Evolutionary conservation across 2,888 invertebrate genomes (phyloP), one percentile per base, ranked within the genome.

Genomic region (Ophraella communa): DNA sequence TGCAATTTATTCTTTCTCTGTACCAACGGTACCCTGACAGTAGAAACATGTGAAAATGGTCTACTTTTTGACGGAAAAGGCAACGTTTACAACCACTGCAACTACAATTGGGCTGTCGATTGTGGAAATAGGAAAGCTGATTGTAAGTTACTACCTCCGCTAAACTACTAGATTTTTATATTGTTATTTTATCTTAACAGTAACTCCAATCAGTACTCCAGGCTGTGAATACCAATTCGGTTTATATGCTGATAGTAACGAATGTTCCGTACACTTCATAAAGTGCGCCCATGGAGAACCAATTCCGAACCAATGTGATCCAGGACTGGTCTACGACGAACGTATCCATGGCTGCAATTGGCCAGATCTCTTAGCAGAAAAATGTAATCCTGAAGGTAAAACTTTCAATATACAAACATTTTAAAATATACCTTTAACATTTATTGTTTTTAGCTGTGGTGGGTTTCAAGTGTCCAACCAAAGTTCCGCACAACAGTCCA

Each of bases 1-100:
- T 96, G 95, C 78, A 92, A 93, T 80, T 88, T 93, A 78, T 96
- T 95, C 85, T 95, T 94, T 86, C 87, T 95, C 39, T 96, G 96
- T 82, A 92, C 91, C 69, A 96, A 96, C 80, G 95, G 96, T 47
- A 93, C 94, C 1, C 82, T 95, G 77, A 94, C 94, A 1, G 88
- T 94, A 71, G 96, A 96, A 80, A 91, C 91, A 24, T 96, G 96
- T 78, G 95, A 94, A 80, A 96, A 96, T 77, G 96, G 96, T 3
- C 86, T 96, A 27, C 85, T 96, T 44, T 96, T 93, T 79, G 95
- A 95, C 80, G 95, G 95, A 63, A 93, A 94, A 78, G 95, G 95
- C 1, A 89, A 89, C 18, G 92, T 93, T 0, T 91, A 95, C 84
- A 91, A 95, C 81, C 94, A 95, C 84, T 96, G 96, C 87, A 95